Evolutionary conservation across 2,888 invertebrate genomes (phyloP), one percentile per base, ranked within the genome.

Genomic region (Charanyca ferruginea): DNA sequence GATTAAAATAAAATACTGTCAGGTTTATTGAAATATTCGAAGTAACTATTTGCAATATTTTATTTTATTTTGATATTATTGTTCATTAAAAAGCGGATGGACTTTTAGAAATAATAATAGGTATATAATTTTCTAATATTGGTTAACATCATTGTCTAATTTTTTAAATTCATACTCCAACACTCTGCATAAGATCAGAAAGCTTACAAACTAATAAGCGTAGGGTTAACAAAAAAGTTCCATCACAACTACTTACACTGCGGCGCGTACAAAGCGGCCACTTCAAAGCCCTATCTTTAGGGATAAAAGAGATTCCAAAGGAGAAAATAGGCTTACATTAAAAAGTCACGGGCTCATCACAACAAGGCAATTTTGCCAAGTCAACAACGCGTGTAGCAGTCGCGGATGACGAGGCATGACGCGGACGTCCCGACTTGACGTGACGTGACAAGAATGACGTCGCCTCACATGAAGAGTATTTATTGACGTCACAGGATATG

Each of bases 281-380:
- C 74, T 70, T 77, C 71, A 70, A 70, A 80, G 77, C 61, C 69
- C 73, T 66, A 72, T 75, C 66, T 63, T 47, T 58, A 66, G 62
- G 76, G 74, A 74, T 85, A 79, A 83, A 86, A 80, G 74, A 84
- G 79, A 84, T 84, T 83, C 78, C 66, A 68, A 85, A 83, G 73
- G 77, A 83, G 75, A 78, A 88, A 89, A 89, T 83, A 80, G 78
- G 81, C 79, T 83, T 81, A 84, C 80, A 84, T 82, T 81, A 81
- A 82, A 89, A 90, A 89, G 69, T 80, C 83, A 81, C 83, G 25
- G 71, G 67, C 82, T 90, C 91, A 91, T 89, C 88, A 86, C 88
- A 85, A 90, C 90, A 84, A 85, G 83, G 89, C 91, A 89, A 90
- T 90, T 91, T 90, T 66, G 81, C 83, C 83, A 87, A 91, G 91